Percentiles rank a stretch among this genome's conserved stretches.
Conservation (phyloP, 2,113 vertebrate species). For the Xenopus borealis region DNA sequence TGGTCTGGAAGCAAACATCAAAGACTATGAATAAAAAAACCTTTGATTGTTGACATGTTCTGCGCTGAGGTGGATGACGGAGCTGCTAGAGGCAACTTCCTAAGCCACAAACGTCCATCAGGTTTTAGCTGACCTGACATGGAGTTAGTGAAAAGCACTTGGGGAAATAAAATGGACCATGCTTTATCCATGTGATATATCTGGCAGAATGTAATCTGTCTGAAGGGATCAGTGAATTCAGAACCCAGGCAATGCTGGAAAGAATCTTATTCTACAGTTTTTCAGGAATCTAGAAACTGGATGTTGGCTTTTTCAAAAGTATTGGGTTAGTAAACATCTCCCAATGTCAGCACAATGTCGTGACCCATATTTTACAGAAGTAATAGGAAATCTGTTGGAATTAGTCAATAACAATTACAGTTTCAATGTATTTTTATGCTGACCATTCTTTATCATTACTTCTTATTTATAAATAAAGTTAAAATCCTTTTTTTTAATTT, state of each 20-base stretch:
- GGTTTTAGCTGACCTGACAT: conserved; percentile 25
- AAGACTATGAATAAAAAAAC: neutral
- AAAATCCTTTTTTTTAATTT: too few relatives aligned
- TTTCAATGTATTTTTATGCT: too few relatives aligned
- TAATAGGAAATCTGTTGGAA: too few relatives aligned
- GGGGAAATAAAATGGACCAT: conserved; percentile 9
- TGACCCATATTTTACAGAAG: too few relatives aligned
- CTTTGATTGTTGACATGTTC: neutral
- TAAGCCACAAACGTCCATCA: conserved; percentile 21
- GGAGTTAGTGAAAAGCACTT: conserved; percentile 28
- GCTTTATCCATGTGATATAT: conserved; percentile 14
- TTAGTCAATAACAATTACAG: too few relatives aligned
- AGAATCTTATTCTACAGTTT: neutral
- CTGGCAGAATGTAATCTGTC: conserved; percentile 13
- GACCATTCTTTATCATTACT: too few relatives aligned
- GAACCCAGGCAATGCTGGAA: conserved; percentile 7
- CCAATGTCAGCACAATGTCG: too few relatives aligned
- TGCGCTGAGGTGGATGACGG: neutral
- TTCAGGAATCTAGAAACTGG: neutral
- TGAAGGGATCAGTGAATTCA: conserved; percentile 20
- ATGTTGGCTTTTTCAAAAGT: neutral
- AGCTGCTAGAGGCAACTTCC: conserved; percentile 23
- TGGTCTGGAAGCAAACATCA: conserved; percentile 11
- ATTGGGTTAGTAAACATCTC: too few relatives aligned
- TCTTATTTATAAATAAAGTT: too few relatives aligned